Conservation (phyloP, 2,797 vertebrate genomes). For the Ctenosaura bakeri region DNA sequence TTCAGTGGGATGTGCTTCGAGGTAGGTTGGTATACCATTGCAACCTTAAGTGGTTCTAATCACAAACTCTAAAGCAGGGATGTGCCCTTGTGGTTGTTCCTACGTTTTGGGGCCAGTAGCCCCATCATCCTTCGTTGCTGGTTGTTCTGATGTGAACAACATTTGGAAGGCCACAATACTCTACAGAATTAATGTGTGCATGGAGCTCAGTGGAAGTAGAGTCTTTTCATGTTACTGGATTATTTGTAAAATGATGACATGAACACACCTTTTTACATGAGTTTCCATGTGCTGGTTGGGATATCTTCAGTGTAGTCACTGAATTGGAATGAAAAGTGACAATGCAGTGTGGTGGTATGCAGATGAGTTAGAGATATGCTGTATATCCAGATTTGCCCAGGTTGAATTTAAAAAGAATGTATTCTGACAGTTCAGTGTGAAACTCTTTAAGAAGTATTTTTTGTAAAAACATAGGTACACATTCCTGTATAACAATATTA, state of each 20-base stretch:
- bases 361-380: neutral
- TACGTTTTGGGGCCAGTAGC: neutral
- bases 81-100: too few relatives aligned
- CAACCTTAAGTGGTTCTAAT: neutral
- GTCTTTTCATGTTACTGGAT: neutral
- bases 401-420: neutral
- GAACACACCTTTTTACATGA: neutral
- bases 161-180: too few relatives aligned
- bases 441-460: neutral
- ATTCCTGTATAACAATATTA: too few relatives aligned
- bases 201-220: neutral
- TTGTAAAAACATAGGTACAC: too few relatives aligned
- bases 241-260: neutral
- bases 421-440: neutral
- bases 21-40: neutral
- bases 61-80: neutral
- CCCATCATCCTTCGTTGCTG: neutral
- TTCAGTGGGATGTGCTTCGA: neutral
- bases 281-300: neutral
- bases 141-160: too few relatives aligned
- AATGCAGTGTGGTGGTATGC: neutral
- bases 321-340: neutral
- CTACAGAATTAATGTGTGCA: neutral
- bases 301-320: neutral
- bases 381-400: too few relatives aligned